phyloP scores from a whole-genome alignment of 2,797 vertebrate species.

The Mionectes olivaceus region DNA sequence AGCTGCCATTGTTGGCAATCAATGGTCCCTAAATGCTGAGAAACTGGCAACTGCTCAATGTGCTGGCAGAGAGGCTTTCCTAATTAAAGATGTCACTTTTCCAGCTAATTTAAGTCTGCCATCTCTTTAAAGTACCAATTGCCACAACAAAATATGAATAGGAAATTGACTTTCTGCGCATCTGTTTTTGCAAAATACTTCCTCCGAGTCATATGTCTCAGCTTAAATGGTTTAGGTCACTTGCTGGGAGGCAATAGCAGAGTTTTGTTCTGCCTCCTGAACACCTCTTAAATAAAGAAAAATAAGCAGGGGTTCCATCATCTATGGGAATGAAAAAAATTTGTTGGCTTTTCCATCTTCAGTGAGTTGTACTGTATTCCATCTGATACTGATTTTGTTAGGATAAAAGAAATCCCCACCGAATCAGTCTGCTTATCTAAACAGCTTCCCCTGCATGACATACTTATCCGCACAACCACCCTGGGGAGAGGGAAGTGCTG shows the following conservation, averaged over 20 bases:
- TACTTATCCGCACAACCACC: not conserved
- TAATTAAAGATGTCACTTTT: slow-evolving; percentile 79
- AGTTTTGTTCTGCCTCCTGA: not conserved
- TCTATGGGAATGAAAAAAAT: not conserved
- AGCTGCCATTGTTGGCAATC: slow-evolving; percentile 72
- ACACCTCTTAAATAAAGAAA: slow-evolving; percentile 19
- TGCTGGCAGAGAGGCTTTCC: slow-evolving; percentile 72
- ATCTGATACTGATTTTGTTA: not conserved
- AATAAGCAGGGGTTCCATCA: not conserved
- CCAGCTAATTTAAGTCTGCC: slow-evolving; percentile 71
- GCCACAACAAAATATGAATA: slow-evolving; percentile 72
- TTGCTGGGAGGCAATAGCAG: slow-evolving; percentile 5
- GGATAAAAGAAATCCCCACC: not conserved
- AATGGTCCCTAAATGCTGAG: slow-evolving; percentile 74
- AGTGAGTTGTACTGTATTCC: not conserved
- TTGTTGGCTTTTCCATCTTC: not conserved
- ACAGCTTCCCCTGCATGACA: not conserved
- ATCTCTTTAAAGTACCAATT: slow-evolving; percentile 68
- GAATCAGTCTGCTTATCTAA: not conserved
- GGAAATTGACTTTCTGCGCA: slow-evolving; percentile 71
- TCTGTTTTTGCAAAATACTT: slow-evolving; percentile 74
- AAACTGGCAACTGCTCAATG: slow-evolving; percentile 69
- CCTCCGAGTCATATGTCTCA: slow-evolving; percentile 65
- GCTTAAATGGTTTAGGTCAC: slow-evolving; percentile 62
- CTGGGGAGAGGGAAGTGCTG: not conserved